A percentile compares a stretch with the other conserved stretches of the same genome.
phyloP scores from a whole-genome alignment of 1,140 invertebrate species.

The Drosophila suzukii region DNA sequence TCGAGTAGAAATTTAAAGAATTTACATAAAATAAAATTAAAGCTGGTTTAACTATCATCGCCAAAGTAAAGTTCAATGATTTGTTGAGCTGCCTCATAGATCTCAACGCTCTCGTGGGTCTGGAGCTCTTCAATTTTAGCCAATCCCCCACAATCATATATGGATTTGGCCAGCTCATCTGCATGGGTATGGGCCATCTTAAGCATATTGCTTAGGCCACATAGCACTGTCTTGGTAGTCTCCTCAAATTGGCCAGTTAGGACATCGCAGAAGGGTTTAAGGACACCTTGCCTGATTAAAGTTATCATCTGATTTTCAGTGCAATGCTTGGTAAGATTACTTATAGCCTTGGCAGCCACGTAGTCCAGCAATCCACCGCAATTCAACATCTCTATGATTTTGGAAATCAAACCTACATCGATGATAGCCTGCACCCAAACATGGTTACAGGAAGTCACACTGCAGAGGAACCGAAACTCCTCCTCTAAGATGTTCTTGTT shows the following conservation, averaged over 20 bases:
- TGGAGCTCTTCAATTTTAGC: neutral
- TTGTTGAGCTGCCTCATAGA: neutral
- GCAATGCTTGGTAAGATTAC: neutral
- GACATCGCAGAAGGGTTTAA: neutral
- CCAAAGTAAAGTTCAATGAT: neutral
- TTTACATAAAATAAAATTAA: neutral
- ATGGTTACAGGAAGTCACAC: neutral
- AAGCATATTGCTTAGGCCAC: neutral
- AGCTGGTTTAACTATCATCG: neutral
- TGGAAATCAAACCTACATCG: neutral
- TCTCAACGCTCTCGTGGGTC: neutral
- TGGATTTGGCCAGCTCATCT: neutral
- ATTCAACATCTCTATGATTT: neutral
- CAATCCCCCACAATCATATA: neutral
- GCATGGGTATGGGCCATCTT: neutral
- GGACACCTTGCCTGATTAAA: neutral
- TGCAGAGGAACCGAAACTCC: neutral
- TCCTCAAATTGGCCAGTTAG: neutral
- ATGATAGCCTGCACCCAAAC: neutral
- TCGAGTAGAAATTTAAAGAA: no score
- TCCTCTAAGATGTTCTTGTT: neutral
- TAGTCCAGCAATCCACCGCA: neutral
- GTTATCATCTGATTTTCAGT: neutral
- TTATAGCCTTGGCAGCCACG: neutral
- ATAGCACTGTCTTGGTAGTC: neutral